phyloP scores from a whole-genome alignment of 2,113 vertebrate species.

The Numenius arquata region DNA sequence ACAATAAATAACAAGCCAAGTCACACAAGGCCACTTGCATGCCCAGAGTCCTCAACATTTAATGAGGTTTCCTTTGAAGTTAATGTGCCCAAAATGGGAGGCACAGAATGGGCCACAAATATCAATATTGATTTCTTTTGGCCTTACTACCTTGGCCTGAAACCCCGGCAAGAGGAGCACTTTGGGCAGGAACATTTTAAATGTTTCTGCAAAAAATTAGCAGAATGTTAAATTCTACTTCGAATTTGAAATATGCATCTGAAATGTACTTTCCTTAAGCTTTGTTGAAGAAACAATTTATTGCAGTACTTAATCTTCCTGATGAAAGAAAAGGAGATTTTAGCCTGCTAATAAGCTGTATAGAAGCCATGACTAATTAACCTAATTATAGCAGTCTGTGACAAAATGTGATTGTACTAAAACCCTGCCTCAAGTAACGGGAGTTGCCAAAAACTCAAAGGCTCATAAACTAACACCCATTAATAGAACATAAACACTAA shows the following conservation, averaged over 20 bases:
- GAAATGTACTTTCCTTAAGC: constrained; percentile 42
- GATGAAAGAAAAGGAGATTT: constrained; percentile 65
- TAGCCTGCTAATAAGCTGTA: constrained; percentile 69
- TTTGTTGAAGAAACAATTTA: constrained; percentile 61
- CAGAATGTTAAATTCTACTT: constrained; percentile 17
- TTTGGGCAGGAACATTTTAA: neutral
- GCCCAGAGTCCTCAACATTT: neutral
- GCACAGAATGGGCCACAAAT: neutral
- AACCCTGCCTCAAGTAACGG: constrained; percentile 26
- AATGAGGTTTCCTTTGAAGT: constrained; percentile 5
- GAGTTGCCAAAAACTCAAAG: constrained; percentile 34
- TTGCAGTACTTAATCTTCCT: constrained; percentile 63
- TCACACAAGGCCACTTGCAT: neutral
- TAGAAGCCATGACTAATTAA: constrained; percentile 76
- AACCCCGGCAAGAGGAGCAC: neutral
- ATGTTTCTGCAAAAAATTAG: neutral
- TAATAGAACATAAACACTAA: constrained; percentile 37
- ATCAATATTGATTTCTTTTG: constrained; percentile 29
- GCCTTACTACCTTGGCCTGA: neutral
- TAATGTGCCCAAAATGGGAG: neutral
- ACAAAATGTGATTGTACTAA: constrained; percentile 64
- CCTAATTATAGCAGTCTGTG: constrained; percentile 69
- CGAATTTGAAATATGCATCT: neutral
- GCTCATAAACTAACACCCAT: constrained; percentile 26
- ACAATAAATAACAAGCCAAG: neutral